Base-by-base conservation (phyloP, 1,140 invertebrate species). In the Gyrodactylus bullatarudis region DNA sequence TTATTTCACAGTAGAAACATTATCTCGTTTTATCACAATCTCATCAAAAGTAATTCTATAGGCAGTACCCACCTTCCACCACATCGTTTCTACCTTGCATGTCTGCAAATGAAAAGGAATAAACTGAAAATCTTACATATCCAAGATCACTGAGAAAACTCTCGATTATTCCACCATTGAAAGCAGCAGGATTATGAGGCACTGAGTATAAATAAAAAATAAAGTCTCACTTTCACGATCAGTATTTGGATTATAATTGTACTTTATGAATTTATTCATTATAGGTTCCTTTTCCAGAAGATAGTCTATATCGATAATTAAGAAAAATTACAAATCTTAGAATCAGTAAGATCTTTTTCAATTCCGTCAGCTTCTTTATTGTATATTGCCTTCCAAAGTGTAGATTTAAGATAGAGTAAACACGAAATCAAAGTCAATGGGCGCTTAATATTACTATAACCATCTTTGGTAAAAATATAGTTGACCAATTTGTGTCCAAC, bases 281-380 rank as follows among this genome's bases (percentile, higher is more conserved):
- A 98, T 77, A 20, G 93, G 89, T 78, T 98, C 93, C 79, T 93
- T 93, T 81, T 99, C 94, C 78, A 98, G 98, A 20, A 98, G 89
- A 78, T 97, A 97, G 82, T 97, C 83, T 81, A 71, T 69, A 8
- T 8, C 20, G 24, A 71, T 25, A 23, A 16, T 23, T 71, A 23
- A 69, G 1, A 24, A 25, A 24, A 24, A 24, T 68, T 71, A 71
- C 70, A 71, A 71, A 24, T 26, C 20, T 71, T 71, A 71, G 22
- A 20, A 26, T 71, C 24, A 26, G 21, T 20, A 16, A 71, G 21
- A 26, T 74, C 26, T 69, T 26, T 73, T 69, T 75, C 74, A 27
- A 75, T 23, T 20, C 69, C 73, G 16, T 75, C 74, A 26, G 72
- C 72, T 26, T 75, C 74, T 74, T 74, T 75, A 23, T 68, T 68